Conservation (phyloP, 1,140 invertebrate genomes). For the Neuroterus valhalla region DNA sequence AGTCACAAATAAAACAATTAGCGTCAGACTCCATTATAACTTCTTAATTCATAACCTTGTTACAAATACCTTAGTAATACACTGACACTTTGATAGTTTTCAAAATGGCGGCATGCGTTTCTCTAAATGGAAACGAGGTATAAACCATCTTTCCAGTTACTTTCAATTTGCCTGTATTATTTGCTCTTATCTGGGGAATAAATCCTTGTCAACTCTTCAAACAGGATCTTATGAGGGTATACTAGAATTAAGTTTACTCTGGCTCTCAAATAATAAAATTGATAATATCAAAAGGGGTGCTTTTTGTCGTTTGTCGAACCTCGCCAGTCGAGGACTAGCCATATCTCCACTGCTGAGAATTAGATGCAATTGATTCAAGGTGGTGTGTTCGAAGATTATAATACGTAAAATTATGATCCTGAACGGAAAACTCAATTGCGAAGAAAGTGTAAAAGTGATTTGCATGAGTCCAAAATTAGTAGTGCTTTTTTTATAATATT, state of each 20-base stretch:
- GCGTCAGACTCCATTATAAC: no score
- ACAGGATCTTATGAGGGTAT: conserved; percentile 52
- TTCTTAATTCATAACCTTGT: no score
- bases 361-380: conserved; percentile 49
- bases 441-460: no score
- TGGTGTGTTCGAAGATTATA: conserved; percentile 55
- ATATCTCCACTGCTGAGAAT: conserved; percentile 47
- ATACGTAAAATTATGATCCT: no score
- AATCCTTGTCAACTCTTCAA: conserved; percentile 50
- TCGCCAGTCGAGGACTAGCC: conserved; percentile 38
- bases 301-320: conserved; percentile 47
- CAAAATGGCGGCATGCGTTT: no score
- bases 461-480: no score
- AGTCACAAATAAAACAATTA: no score
- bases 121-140: conserved; percentile 53
- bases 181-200: conserved; percentile 52
- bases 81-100: no score
- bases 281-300: conserved; percentile 46
- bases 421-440: no score
- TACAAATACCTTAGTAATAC: no score
- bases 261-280: conserved; percentile 50
- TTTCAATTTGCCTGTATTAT: conserved; percentile 49
- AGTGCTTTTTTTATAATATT: no score
- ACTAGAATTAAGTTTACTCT: conserved; percentile 42
- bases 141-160: conserved; percentile 41